Base-by-base conservation (phyloP, 1,140 invertebrate species). In the Diachasmimorpha longicaudata region DNA sequence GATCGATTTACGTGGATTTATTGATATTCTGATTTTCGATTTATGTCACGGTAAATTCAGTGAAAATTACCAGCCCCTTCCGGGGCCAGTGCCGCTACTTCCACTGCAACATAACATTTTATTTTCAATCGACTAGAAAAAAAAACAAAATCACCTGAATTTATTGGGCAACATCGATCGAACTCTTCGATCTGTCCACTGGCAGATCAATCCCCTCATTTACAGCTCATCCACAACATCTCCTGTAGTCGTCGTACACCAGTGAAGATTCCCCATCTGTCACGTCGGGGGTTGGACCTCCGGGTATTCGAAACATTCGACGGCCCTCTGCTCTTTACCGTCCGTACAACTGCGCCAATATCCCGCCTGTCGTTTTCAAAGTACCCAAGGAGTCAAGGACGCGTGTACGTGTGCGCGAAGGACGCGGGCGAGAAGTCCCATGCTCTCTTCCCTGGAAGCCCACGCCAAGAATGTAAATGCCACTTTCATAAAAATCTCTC, bases 401-500 rank as follows among this genome's bases (percentile, higher is more conserved):
- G 68, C 48, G n/a, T 68, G 68, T 70, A 44, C 31, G 74, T 63
- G 58, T 52, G 16, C 46, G 48, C 69, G 74, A 75, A 75, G 74
- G 74, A 75, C 74, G 74, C 74, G 44, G 67, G 46, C 52, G 66
- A 46, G 36, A 37, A 58, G 42, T 58, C 48, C 36, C 67, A 66
- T 44, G 46, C 74, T 63, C 46, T 70, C 46, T 58, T 55, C 58
- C 42, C 19, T 25, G 63, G 36, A 68, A 67, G 42, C 58, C 58
- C 72, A 46, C 72, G 23, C 48, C 42, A 76, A 66, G 70, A 76
- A 72, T 76, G 75, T 68, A 76, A 76, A 68, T 76, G 75, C 75
- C 70, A 76, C 70, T 76, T 72, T 76, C 69, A 76, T 72, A 72
- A 63, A 76, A 68, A 72, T 66, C 39, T 48, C 31, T 52, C 42